Base-by-base conservation (phyloP, 1,140 invertebrate genomes). In the Lanistes nyassanus region DNA sequence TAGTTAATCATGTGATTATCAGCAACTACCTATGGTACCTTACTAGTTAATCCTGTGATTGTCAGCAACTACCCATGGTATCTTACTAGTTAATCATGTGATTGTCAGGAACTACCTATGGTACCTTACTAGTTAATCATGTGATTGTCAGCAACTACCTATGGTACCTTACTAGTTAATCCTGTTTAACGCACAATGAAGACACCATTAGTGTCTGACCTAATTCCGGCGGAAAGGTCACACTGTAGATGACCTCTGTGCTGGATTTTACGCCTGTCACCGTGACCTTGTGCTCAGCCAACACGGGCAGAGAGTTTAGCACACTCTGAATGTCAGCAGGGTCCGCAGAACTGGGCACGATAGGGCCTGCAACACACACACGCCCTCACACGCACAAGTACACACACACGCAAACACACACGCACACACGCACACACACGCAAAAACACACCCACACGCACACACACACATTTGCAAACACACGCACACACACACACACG, bases 291-390 rank as follows among this genome's bases (percentile, higher is more conserved):
- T 67, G 39, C 3, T 60, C 66, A 19, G 23, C 21, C 29, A 79
- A 42, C 36, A 53, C 75, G 19, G 81, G 81, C 23, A 82, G 75
- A 3, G 51, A 60, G 51, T 76, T 58, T 5, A 82, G 65, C 0
- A 69, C 79, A 5, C 34, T 39, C 13, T 60, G 29, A 19, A 3
- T 29, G 62, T 26, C 65, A 23, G 70, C 56, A 11, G 67, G 29
- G 23, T 51, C 53, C 42, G 29, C 55, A 19, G 66, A 47, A 16
- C 42, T 2, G 42, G 42, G 42, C 19, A 3, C 31, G n/a, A 77
- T 37, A 26, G 51, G 70, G 29, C 56, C 69, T 72, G 55, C 29
- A 21, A 58, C 56, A 60, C 56, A 23, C 23, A 58, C 56, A 58
- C 21, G 21, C 56, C 4, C 21, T 4, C 56, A 58, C 5, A 58